phyloP scores from a whole-genome alignment of 2,113 vertebrate species.

The Lipophrys pholis region DNA sequence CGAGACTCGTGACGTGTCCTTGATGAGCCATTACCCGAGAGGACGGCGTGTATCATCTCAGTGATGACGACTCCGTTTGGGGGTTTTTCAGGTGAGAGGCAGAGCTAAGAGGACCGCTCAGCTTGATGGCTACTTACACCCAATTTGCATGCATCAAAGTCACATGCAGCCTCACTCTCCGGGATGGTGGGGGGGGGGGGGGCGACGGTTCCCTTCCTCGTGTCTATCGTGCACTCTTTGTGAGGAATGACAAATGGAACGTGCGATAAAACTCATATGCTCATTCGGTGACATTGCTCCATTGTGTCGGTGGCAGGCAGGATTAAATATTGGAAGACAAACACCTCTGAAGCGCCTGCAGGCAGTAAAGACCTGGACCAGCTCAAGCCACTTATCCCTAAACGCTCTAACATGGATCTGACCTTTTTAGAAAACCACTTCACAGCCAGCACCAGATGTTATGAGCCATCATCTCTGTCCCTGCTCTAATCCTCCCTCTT shows the following conservation, averaged over 20 bases:
- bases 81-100: slow-evolving; percentile 35
- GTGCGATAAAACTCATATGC: slow-evolving; percentile 24
- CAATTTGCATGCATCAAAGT: slow-evolving; percentile 34
- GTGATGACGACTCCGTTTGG: slow-evolving; percentile 16
- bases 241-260: slow-evolving; percentile 37
- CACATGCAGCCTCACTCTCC: not conserved
- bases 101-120: not conserved
- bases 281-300: slow-evolving; percentile 15
- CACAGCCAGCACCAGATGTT: slow-evolving; percentile 36
- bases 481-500: slow-evolving; percentile 2
- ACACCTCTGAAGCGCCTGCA: slow-evolving; percentile 21
- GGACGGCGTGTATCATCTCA: slow-evolving; percentile 10
- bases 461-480: slow-evolving; percentile 15
- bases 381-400: slow-evolving; percentile 31
- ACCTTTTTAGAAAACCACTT: slow-evolving; percentile 61
- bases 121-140: slow-evolving; percentile 11
- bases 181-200: too few species aligned
- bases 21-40: slow-evolving; percentile 38
- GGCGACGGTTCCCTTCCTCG: slow-evolving; percentile 1
- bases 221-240: slow-evolving; percentile 20
- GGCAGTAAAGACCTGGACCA: slow-evolving; percentile 23
- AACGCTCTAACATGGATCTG: slow-evolving; percentile 25
- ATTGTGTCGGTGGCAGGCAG: slow-evolving; percentile 9
- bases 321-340: slow-evolving; percentile 44
- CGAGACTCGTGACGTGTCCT: slow-evolving; percentile 25